Evolutionary conservation across 2,888 invertebrate species (phyloP).

Genomic region (Drosophila lutescens): DNA sequence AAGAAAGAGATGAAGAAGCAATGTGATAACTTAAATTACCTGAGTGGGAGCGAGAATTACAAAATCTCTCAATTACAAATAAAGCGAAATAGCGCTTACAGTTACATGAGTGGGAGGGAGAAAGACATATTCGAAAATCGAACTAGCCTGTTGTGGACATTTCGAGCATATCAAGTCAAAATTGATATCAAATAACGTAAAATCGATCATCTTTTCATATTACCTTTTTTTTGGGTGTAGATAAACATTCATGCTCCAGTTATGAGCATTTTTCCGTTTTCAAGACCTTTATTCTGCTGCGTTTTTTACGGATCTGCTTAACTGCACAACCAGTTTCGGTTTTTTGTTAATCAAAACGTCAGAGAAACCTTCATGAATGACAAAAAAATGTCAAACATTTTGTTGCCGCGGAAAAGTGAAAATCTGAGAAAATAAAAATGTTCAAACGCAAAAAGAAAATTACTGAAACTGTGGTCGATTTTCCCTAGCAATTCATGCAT

Average conservation of each 20-base stretch:
- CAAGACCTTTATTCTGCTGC: constrained; percentile 17
- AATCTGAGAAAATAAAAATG: constrained; percentile 58
- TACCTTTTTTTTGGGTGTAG: too few species aligned
- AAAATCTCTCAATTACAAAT: too few species aligned
- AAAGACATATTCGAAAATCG: too few species aligned
- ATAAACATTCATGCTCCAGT: constrained; percentile 63
- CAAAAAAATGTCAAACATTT: constrained; percentile 46
- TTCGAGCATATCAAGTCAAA: too few species aligned
- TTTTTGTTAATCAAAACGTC: constrained; percentile 66
- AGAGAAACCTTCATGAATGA: constrained; percentile 36
- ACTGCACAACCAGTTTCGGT: constrained; percentile 42
- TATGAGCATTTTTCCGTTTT: constrained; percentile 32
- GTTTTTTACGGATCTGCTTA: constrained; percentile 35
- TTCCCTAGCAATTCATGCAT: constrained; percentile 61
- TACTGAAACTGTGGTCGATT: constrained; percentile 33
- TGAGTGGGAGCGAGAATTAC: too few species aligned
- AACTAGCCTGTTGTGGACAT: too few species aligned
- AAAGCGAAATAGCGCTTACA: too few species aligned
- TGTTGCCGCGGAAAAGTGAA: constrained; percentile 64
- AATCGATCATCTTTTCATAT: too few species aligned
- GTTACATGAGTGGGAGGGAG: too few species aligned
- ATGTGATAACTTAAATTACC: too few species aligned
- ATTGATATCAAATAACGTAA: too few species aligned
- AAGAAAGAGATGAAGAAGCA: too few species aligned
- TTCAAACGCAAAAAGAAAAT: constrained; percentile 48